Percentiles rank a stretch among this genome's conserved stretches.
Conservation (phyloP, 2,888 invertebrate genomes). For the Caenorhabditis becei region DNA sequence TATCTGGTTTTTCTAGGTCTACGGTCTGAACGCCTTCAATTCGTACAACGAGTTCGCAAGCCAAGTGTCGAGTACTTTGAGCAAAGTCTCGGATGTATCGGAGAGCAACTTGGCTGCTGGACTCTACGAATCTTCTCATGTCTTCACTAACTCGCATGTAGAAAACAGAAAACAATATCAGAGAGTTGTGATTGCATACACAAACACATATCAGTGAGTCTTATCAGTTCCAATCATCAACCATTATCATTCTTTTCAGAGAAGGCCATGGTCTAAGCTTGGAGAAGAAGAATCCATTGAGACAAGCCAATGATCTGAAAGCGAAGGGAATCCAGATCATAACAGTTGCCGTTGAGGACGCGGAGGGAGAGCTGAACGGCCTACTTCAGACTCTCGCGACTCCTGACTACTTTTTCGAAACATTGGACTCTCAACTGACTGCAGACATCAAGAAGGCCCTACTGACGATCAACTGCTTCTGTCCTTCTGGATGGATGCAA, state of each 20-base stretch:
- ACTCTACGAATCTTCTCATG: neutral
- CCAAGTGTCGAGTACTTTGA: neutral
- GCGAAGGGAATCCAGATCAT: constrained; percentile 30
- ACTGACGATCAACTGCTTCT: constrained; percentile 59
- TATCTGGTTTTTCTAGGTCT: no score
- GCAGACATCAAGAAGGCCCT: constrained; percentile 19
- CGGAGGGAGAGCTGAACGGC: neutral
- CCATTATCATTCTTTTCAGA: no score
- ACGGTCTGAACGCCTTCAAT: neutral
- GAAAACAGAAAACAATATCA: constrained; percentile 17
- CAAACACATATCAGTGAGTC: constrained; percentile 15
- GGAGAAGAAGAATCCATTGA: neutral
- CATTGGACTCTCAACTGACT: constrained; percentile 1
- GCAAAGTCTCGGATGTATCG: neutral
- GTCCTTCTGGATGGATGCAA: constrained; percentile 47
- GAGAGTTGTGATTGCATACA: constrained; percentile 31
- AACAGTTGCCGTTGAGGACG: constrained; percentile 24
- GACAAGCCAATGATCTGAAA: constrained; percentile 15
- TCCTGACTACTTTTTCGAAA: constrained; percentile 9
- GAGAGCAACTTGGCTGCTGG: neutral
- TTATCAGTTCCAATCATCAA: no score
- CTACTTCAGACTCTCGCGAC: constrained; percentile 25
- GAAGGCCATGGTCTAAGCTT: neutral
- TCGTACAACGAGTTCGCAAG: constrained; percentile 3
- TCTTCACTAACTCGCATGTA: neutral